Evolutionary conservation across 2,888 invertebrate species (phyloP).

Genomic region (Deroplatys truncata): DNA sequence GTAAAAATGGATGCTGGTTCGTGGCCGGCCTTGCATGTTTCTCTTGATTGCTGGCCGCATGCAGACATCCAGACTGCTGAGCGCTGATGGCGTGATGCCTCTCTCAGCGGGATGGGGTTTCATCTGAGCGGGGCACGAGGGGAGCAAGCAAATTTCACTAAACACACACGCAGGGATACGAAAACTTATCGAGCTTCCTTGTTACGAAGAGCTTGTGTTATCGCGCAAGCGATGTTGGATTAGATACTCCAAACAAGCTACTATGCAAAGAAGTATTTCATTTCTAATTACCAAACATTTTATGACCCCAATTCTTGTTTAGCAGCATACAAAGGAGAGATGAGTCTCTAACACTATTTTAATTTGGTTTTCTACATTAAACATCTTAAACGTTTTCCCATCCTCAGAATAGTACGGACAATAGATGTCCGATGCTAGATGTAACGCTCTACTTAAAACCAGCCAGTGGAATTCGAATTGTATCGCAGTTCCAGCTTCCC

Average conservation of each 20-base stretch:
- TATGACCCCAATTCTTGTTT: too few species aligned
- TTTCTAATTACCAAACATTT: not conserved
- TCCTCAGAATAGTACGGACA: too few species aligned
- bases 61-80: not conserved
- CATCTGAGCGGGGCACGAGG: not conserved
- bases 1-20: not conserved
- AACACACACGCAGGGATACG: not conserved
- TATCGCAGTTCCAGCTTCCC: too few species aligned
- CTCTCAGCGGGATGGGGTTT: not conserved
- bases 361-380: too few species aligned
- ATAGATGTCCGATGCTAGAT: too few species aligned
- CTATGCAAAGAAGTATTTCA: not conserved
- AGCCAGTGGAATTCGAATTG: too few species aligned
- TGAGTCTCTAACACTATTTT: too few species aligned
- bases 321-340: too few species aligned
- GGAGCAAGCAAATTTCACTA: not conserved
- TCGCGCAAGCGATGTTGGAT: not conserved
- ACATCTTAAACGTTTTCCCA: too few species aligned
- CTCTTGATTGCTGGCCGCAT: not conserved
- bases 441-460: too few species aligned
- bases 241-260: too few species aligned
- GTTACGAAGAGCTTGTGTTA: not conserved
- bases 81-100: not conserved
- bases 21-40: not conserved
- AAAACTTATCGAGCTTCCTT: not conserved